phyloP scores from a whole-genome alignment of 2,113 vertebrate genomes.

The Monopterus albus region DNA sequence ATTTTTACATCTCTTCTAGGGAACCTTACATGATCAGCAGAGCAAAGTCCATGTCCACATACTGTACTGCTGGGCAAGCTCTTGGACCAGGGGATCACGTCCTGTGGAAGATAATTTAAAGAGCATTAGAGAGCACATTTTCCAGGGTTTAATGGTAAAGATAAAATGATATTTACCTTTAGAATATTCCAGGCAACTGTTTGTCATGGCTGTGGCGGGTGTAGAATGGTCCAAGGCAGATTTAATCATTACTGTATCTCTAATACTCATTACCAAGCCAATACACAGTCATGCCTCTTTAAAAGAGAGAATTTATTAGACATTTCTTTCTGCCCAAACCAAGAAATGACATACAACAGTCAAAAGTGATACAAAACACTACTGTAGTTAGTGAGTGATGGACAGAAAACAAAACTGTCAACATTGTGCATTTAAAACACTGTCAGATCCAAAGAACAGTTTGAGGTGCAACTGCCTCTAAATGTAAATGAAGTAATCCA shows the following conservation, averaged over 20 bases:
- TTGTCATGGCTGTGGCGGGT: neutral
- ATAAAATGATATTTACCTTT: neutral
- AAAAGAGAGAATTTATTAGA: conserved; percentile 53
- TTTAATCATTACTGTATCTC: neutral
- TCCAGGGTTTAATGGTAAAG: too few relatives aligned
- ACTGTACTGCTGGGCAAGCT: neutral
- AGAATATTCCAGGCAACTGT: neutral
- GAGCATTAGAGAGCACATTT: too few relatives aligned
- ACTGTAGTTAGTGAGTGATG: neutral
- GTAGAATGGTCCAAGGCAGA: neutral
- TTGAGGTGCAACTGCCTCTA: conserved; percentile 1
- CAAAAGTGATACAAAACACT: neutral
- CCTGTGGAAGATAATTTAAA: neutral
- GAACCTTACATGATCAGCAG: neutral
- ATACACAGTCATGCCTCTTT: neutral
- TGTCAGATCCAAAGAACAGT: too few relatives aligned
- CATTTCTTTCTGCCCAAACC: neutral
- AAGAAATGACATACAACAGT: conserved; percentile 5
- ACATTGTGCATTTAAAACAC: too few relatives aligned
- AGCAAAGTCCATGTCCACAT: neutral
- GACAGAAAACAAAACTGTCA: too few relatives aligned
- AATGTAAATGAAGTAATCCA: neutral
- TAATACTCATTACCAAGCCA: neutral
- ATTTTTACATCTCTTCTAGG: neutral
- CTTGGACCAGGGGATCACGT: neutral